These are phyloP conservation scores for Mactra quadrangularis DNA, from an alignment of 1,140 invertebrate species.

Conservation along the genomic window DNA sequence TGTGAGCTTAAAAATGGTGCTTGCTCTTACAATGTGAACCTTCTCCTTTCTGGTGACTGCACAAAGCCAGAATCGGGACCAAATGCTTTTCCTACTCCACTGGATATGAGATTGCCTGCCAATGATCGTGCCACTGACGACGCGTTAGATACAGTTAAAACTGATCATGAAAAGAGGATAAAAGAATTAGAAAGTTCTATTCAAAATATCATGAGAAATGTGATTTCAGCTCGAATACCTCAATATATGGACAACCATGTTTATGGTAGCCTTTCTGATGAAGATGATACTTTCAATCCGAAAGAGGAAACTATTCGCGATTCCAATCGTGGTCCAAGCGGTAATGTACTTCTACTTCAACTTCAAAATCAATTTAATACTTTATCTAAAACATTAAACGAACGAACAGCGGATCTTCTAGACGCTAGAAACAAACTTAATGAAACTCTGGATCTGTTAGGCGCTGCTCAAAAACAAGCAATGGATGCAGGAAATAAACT, in stretches of 20 bases:
- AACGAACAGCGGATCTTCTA: constrained; percentile 43
- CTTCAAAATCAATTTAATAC: constrained; percentile 50
- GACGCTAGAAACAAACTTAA: constrained; percentile 49
- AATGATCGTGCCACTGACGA: neutral
- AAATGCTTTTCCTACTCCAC: neutral
- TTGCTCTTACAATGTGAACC: constrained; percentile 51
- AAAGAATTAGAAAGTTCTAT: constrained; percentile 57
- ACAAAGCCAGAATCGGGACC: neutral
- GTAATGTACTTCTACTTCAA: constrained; percentile 41
- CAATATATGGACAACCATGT: neutral
- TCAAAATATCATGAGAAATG: constrained; percentile 38
- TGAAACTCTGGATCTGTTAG: constrained; percentile 40
- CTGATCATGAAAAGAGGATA: constrained; percentile 48
- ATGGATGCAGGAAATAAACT: constrained; percentile 33
- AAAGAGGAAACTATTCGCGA: neutral
- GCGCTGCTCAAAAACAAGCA: constrained; percentile 39
- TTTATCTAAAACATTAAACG: constrained; percentile 19
- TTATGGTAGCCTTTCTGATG: neutral
- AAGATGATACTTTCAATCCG: neutral
- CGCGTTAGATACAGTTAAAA: constrained; percentile 37
- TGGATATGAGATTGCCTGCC: neutral
- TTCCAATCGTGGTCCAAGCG: neutral
- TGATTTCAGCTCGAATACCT: neutral
- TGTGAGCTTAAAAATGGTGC: constrained; percentile 40
- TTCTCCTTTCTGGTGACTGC: constrained; percentile 1